Evolutionary conservation across 2,888 invertebrate species (phyloP).

Genomic region (Cosmorhoe ocellata): DNA sequence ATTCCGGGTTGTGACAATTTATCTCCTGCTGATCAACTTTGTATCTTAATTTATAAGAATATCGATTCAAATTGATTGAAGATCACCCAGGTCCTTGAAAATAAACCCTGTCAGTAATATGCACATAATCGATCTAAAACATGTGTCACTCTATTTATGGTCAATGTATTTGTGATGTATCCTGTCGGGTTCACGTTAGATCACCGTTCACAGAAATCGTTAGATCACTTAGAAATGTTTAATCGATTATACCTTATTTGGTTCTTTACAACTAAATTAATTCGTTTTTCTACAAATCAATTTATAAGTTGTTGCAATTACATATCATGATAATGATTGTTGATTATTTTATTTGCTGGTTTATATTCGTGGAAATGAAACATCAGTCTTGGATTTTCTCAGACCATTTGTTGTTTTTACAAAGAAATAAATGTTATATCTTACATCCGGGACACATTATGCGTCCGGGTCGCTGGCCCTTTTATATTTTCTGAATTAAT

Average conservation of each 20-base stretch:
- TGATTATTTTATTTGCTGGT: conserved; percentile 17
- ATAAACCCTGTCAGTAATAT: conserved; percentile 21
- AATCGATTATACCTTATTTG: conserved; percentile 24
- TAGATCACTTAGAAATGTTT: conserved; percentile 33
- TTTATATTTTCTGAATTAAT: conserved; percentile 34
- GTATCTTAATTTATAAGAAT: conserved; percentile 14
- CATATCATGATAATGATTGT: conserved; percentile 26
- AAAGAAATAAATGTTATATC: conserved; percentile 31
- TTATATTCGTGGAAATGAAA: conserved; percentile 33
- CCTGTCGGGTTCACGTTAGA: conserved; percentile 37
- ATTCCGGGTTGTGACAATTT: conserved; percentile 51
- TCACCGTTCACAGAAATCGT: conserved; percentile 50
- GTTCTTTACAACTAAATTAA: conserved; percentile 18
- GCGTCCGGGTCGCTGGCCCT: conserved; percentile 55
- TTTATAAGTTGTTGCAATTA: conserved; percentile 37
- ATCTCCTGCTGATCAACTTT: conserved; percentile 22
- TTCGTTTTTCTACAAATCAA: conserved; percentile 26
- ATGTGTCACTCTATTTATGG: conserved; percentile 47
- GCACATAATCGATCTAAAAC: conserved; percentile 28
- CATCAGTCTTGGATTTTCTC: conserved; percentile 24
- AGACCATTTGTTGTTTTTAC: conserved; percentile 26
- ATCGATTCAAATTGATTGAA: conserved; percentile 20
- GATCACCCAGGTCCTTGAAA: conserved; percentile 21
- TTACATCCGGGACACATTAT: conserved; percentile 41
- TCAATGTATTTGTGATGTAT: conserved; percentile 42